Evolutionary conservation across 2,797 vertebrate species (phyloP), one percentile per base, ranked within the genome.

Genomic region (Cercopithecus petaurista): DNA sequence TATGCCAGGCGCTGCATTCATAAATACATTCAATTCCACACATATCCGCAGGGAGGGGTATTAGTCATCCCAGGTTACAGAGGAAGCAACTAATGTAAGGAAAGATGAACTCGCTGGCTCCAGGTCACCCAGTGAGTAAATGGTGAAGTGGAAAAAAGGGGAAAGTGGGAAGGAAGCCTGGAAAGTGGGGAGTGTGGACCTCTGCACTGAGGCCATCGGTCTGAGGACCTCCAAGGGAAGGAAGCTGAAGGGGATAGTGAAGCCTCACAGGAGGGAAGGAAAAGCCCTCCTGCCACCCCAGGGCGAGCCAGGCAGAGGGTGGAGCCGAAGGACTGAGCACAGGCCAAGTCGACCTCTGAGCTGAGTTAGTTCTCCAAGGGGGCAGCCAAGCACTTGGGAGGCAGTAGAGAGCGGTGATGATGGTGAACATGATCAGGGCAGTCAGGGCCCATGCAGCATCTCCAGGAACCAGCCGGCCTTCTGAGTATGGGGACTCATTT

Each of bases 381-480:
- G 21, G 36, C 57, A 77, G 30, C 36, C 67, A 21, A 0, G 11
- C 36, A 15, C 55, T 67, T 33, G 0, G 0, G 0, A 72, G 41
- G 50, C 77, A 59, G 21, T 2, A 7, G 36, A 46, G 76, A 70
- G 39, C 10, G 10, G 2, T 17, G 11, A 17, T 5, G 15, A 17
- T 14, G 7, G 48, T n/a, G 41, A 6, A 0, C 7, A 48, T 15
- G 5, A 41, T 14, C n/a, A 22, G 0, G 48, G 50, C 13, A 1
- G 12, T 39, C 26, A 0, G 5, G 1, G 15, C 4, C 7, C 0
- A 6, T 1, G 4, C 28, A 30, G 41, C 43, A 7, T 15, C 30
- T n/a, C 59, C 57, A 30, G 11, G 72, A 28, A 1, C 28, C 41
- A 43, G 72, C 19, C 0, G 0, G 10, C 50, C 0, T 19, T 48